These are phyloP conservation scores for Chionoecetes opilio DNA, from an alignment of 1,140 invertebrate species.

Conservation along the genomic window DNA sequence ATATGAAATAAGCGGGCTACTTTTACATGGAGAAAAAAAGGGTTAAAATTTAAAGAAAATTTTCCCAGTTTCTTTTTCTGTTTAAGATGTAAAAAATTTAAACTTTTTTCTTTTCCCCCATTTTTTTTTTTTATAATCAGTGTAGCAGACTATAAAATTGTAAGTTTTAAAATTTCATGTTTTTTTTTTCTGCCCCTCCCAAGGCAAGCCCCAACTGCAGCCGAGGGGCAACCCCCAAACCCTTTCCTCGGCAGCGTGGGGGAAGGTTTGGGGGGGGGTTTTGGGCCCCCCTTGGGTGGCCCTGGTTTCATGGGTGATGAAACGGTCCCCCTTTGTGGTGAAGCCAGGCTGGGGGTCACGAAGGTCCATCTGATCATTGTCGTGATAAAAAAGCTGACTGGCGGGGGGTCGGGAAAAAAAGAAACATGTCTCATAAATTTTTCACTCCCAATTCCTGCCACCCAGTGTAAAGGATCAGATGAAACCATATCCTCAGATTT, in stretches of 20 bases:
- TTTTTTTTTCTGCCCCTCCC: background rate
- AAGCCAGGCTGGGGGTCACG: conserved; percentile 89
- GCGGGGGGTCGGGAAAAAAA: conserved; percentile 86
- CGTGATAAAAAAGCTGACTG: conserved; percentile 90
- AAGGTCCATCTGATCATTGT: conserved; percentile 89
- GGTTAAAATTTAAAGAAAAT: no score
- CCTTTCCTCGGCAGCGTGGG: conserved; percentile 85
- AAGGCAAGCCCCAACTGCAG: background rate
- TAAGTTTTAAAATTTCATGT: background rate
- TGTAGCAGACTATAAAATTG: no score
- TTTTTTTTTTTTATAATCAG: no score
- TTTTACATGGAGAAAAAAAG: no score
- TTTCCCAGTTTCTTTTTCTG: no score
- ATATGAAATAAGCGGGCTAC: background rate
- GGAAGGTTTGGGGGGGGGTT: conserved; percentile 88
- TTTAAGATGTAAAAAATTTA: background rate
- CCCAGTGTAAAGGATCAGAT: background rate
- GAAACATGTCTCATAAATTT: no score
- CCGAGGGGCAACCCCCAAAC: conserved; percentile 53
- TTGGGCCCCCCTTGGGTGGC: conserved; percentile 89
- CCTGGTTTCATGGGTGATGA: conserved; percentile 90
- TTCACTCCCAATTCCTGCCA: background rate
- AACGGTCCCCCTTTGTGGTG: conserved; percentile 90
- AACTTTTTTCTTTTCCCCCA: background rate
- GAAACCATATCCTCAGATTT: no score